Evolutionary conservation across 2,888 invertebrate genomes (phyloP), one percentile per base, ranked within the genome.

Genomic region (Odontocolon sp.): DNA sequence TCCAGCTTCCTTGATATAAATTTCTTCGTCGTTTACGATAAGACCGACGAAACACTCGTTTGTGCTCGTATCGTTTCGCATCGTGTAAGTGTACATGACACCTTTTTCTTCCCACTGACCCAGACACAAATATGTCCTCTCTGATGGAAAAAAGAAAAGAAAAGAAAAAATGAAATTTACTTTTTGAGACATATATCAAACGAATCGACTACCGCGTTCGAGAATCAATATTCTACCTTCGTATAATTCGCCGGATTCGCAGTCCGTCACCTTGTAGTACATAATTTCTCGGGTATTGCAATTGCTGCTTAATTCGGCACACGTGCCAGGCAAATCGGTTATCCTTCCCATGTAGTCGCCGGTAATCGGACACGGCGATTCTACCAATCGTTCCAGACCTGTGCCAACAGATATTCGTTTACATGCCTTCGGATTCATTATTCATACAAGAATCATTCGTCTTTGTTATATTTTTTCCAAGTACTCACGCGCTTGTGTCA

Each of bases 41-140:
- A 92, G 90, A 6, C 94, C 94, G 21, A 94, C 94, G 85, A 94
- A 94, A 84, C 94, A 94, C 87, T 94, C 94, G 83, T 93, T 94
- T 0, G 92, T 91, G 50, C 91, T 91, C 1, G 91, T 91, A 82
- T 94, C 94, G 71, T 92, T 91, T 79, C 94, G 91, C 90, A 93
- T 92, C 0, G 94, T 94, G 85, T 93, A 94, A 0, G 94, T 93
- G 83, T 94, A 94, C 72, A 93, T 91, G 0, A 93, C 89, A 14
- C 92, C 92, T 31, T 92, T 91, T 84, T 94, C 94, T 77, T 92
- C 91, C 94, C 94, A 94, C 82, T 94, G 94, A 1, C 94, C 94
- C 42, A 94, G 87, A 82, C 94, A 94, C 73, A 92, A 91, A 83
- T 94, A 94, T 77, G 93, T 93, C 11, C 94, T 91, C 86, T 94